Base-by-base conservation (phyloP, 2,797 vertebrate genomes). In the Pseudochirops cupreus region DNA sequence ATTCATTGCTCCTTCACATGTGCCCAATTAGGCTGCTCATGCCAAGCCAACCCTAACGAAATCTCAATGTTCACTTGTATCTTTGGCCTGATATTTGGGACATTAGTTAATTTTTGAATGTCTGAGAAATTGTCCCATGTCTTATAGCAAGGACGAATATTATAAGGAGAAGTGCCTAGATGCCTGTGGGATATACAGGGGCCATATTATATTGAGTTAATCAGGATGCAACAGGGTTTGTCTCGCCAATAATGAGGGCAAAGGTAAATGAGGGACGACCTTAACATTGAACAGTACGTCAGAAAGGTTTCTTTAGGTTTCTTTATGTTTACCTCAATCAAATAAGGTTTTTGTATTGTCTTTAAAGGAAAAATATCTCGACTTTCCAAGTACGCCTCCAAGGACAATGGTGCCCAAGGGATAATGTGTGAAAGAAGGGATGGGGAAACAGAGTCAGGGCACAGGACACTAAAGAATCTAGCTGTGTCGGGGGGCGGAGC, bases 1-100 rank as follows among this genome's bases (percentile, higher is more conserved):
- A 87, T 87, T 26, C 74, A 87, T 87, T 87, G 74, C 74, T 50
- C 39, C 74, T 87, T 87, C 39, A 50, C 74, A 87, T 50, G 50
- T 87, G 50, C 74, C 39, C 74, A 87, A 50, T 87, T 87, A 87
- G 39, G 74, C 74, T 82, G 74, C 74, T 87, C 74, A 87, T 87
- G 74, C 74, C 74, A 87, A 87, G 39, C 39, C 74, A 82, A 87
- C 74, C 39, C 39, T 87, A 87, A 87, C 50, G 74, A 87, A 87
- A 87, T 87, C 3, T 46, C 74, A 87, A 50, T 87, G 74, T 26
- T 87, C 74, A 87, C 39, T 87, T 87, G 39, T 50, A 87, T 87
- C 74, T 87, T 87, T 87, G 74, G 9, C 74, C 74, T 87, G 74
- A 28, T 87, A 87, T 87, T 87, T 87, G 39, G 39, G 50, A 87